A percentile compares a stretch with the other conserved stretches of the same genome.
Conservation (phyloP, 2,797 vertebrate species). For the Darevskia nairensis region DNA sequence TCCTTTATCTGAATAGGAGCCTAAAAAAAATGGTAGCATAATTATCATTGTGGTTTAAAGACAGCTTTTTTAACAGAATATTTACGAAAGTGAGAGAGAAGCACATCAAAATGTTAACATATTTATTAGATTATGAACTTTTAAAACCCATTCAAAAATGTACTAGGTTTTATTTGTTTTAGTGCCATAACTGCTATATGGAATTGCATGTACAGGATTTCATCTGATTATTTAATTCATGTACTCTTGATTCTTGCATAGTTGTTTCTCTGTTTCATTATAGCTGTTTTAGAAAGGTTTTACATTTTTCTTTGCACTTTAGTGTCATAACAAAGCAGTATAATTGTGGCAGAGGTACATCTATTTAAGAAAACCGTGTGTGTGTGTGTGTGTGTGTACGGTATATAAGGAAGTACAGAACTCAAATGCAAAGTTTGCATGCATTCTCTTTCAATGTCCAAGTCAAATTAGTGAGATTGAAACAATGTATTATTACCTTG, state of each 20-base stretch:
- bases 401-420: neutral
- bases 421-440: neutral
- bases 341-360: neutral
- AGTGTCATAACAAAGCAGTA: neutral
- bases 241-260: too few relatives aligned
- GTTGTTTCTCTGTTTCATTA: too few relatives aligned
- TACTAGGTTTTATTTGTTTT: too few relatives aligned
- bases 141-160: neutral
- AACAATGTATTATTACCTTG: constrained; percentile 78
- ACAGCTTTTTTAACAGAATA: neutral
- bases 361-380: neutral
- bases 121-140: neutral
- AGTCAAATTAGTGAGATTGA: neutral
- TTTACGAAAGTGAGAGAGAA: neutral
- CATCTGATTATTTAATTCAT: too few relatives aligned
- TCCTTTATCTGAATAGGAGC: constrained; percentile 95
- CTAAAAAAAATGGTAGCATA: constrained; percentile 60
- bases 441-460: neutral
- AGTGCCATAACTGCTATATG: too few relatives aligned
- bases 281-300: neutral
- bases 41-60: neutral
- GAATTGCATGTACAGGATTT: too few relatives aligned
- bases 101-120: neutral
- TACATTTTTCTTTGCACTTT: neutral
- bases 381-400: too few relatives aligned